Evolutionary conservation across 1,140 invertebrate genomes (phyloP).

Genomic region (Choristoneura fumiferana): DNA sequence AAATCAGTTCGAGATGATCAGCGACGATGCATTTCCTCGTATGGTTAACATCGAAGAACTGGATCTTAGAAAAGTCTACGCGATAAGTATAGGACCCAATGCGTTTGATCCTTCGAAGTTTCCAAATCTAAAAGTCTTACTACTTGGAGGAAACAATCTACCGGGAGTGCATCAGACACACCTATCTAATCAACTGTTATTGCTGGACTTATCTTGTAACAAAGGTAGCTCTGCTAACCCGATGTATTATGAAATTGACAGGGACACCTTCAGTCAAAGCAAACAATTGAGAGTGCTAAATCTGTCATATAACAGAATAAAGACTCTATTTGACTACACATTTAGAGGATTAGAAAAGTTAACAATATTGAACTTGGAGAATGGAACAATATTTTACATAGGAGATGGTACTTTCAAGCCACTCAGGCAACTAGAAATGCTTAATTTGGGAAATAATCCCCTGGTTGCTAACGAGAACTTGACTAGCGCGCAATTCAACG

Average conservation of each 20-base stretch:
- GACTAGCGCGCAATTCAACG: constrained; percentile 65
- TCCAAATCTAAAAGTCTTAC: constrained; percentile 70
- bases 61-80: constrained; percentile 68
- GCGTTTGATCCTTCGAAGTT: constrained; percentile 60
- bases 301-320: constrained; percentile 75
- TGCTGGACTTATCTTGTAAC: constrained; percentile 75
- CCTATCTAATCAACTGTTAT: constrained; percentile 62
- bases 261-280: constrained; percentile 51
- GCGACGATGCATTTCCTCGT: constrained; percentile 68
- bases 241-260: constrained; percentile 69
- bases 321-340: constrained; percentile 65
- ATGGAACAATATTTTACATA: constrained; percentile 73
- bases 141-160: constrained; percentile 74
- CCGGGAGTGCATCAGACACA: constrained; percentile 67
- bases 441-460: constrained; percentile 78
- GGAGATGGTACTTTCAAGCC: constrained; percentile 64
- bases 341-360: constrained; percentile 73
- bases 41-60: constrained; percentile 76
- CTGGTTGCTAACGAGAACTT: constrained; percentile 61
- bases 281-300: constrained; percentile 57
- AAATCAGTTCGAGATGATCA: constrained; percentile 78
- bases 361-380: constrained; percentile 72
- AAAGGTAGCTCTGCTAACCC: constrained; percentile 56
- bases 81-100: constrained; percentile 50
- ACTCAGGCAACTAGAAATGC: constrained; percentile 64